Percentiles rank a stretch among this genome's conserved stretches.
These are phyloP conservation scores for Meta bourneti DNA, from an alignment of 2,888 invertebrate species.

Conservation along the genomic window DNA sequence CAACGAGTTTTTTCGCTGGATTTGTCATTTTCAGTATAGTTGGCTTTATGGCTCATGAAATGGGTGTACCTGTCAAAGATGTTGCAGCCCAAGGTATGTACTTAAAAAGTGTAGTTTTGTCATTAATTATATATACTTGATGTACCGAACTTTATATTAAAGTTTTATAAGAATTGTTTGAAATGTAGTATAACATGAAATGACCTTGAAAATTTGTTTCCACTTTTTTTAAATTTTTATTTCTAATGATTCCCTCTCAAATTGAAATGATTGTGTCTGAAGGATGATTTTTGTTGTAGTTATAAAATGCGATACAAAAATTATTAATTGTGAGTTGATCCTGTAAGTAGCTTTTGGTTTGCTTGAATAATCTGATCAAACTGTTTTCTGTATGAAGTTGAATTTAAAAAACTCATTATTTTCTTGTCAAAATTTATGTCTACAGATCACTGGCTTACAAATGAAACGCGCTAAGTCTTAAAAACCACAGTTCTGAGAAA, in stretches of 20 bases:
- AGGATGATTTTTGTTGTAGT: too few relatives aligned
- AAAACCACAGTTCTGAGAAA: too few relatives aligned
- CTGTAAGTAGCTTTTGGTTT: too few relatives aligned
- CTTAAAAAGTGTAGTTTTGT: not conserved
- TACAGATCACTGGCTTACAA: too few relatives aligned
- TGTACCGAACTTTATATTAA: not conserved
- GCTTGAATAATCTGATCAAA: too few relatives aligned
- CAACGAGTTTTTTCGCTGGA: slow-evolving; percentile 82
- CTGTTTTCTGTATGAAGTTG: too few relatives aligned
- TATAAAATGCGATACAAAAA: too few relatives aligned
- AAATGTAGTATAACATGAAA: not conserved
- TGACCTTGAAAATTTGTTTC: not conserved
- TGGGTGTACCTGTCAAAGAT: slow-evolving; percentile 79
- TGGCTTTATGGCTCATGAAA: slow-evolving; percentile 82
- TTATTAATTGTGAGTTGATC: too few relatives aligned
- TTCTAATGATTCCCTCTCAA: not conserved
- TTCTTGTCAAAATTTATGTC: too few relatives aligned
- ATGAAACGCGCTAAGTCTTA: too few relatives aligned
- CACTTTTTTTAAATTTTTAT: not conserved
- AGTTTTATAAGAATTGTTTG: slow-evolving; percentile 3
- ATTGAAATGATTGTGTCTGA: too few relatives aligned
- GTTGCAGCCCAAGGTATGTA: slow-evolving; percentile 78
- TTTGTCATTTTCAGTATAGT: slow-evolving; percentile 81
- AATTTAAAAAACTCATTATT: too few relatives aligned
- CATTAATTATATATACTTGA: not conserved